Percentiles rank a stretch among this genome's conserved stretches.
Evolutionary conservation across 2,113 vertebrate species (phyloP).

Genomic region (Apodemus sylvaticus): DNA sequence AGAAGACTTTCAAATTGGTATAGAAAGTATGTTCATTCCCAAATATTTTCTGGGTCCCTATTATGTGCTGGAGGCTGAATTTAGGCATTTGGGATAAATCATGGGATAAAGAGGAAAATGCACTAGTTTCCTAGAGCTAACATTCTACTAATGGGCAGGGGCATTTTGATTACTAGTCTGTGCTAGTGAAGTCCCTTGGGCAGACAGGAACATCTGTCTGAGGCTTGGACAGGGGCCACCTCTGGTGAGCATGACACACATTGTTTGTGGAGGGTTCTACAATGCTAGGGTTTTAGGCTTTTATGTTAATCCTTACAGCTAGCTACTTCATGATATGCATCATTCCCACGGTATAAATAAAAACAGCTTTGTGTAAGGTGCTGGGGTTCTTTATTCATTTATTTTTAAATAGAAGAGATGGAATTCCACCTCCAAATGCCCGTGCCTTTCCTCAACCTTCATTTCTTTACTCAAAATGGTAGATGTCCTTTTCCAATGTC

Average conservation of each 20-base stretch:
- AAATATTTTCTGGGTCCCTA: neutral
- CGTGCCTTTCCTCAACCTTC: neutral
- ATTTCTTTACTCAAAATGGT: neutral
- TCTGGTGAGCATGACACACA: accelerated
- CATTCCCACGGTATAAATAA: neutral
- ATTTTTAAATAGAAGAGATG: neutral
- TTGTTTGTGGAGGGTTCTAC: neutral
- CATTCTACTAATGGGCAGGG: neutral
- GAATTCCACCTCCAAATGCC: neutral
- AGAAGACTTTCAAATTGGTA: neutral
- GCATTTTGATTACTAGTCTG: neutral
- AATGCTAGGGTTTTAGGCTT: neutral
- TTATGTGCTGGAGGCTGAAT: neutral
- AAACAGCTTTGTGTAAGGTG: neutral
- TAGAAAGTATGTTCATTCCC: neutral
- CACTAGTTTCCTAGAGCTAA: neutral
- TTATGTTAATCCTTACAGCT: neutral
- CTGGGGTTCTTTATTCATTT: neutral
- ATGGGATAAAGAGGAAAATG: neutral
- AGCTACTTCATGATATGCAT: neutral
- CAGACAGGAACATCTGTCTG: neutral
- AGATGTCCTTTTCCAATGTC: neutral
- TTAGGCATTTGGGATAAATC: neutral
- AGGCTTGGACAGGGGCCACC: neutral
- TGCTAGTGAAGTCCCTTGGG: neutral